Evolutionary conservation across 2,888 invertebrate species (phyloP).

Genomic region (Pecten maximus): DNA sequence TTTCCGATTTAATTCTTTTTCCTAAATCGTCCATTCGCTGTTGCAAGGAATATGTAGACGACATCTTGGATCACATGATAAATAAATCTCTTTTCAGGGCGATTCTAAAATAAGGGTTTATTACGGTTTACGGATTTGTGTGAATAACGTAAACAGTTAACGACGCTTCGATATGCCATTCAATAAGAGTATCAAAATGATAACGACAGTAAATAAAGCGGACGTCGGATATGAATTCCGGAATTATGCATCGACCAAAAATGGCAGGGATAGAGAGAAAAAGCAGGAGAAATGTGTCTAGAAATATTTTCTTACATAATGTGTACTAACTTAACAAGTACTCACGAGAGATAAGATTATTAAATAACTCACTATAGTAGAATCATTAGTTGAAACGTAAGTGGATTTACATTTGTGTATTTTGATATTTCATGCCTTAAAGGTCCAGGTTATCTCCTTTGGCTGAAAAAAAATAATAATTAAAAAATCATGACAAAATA

Average conservation of each 20-base stretch:
- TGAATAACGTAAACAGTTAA: neutral
- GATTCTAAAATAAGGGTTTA: neutral
- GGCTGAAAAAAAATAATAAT: too few relatives aligned
- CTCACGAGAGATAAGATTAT: too few relatives aligned
- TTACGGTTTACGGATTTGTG: neutral
- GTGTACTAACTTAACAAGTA: too few relatives aligned
- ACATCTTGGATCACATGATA: constrained; percentile 73
- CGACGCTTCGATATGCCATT: neutral
- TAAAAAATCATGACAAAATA: too few relatives aligned
- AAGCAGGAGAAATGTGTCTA: too few relatives aligned
- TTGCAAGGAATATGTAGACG: constrained; percentile 86
- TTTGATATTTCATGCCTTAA: too few relatives aligned
- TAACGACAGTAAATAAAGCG: neutral
- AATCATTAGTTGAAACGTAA: too few relatives aligned
- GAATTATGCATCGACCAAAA: neutral
- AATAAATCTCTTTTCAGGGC: constrained; percentile 30
- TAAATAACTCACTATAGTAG: too few relatives aligned
- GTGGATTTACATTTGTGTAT: too few relatives aligned
- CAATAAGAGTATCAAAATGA: neutral
- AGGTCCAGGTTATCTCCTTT: too few relatives aligned
- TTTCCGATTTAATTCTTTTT: constrained; percentile 89
- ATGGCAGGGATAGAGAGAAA: too few relatives aligned
- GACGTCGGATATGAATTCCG: neutral
- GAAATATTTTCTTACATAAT: too few relatives aligned
- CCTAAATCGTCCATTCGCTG: constrained; percentile 92